Evolutionary conservation across 2,113 vertebrate species (phyloP).

Genomic region (Limnothrissa miodon): DNA sequence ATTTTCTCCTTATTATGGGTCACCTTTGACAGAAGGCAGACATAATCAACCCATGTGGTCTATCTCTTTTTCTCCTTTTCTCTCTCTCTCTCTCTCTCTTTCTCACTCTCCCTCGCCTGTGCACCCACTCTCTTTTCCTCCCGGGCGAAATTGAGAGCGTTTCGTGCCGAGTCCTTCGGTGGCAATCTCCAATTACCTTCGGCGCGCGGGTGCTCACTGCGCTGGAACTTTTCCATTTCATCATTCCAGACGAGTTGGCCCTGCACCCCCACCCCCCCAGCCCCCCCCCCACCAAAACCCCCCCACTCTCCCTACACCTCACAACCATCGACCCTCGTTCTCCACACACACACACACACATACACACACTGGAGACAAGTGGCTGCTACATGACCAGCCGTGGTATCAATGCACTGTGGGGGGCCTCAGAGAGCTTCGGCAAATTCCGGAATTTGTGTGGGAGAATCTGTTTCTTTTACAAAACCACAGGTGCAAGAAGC

Average conservation of each 20-base stretch:
- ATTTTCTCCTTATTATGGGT: conserved; percentile 38
- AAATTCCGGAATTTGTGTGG: conserved; percentile 61
- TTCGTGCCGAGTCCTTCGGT: conserved; percentile 51
- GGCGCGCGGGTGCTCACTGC: conserved; percentile 62
- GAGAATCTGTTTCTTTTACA: conserved; percentile 56
- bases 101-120: not conserved
- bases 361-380: conserved; percentile 34
- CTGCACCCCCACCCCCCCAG: not conserved
- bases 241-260: conserved; percentile 53
- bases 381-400: conserved; percentile 50
- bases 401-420: conserved; percentile 56
- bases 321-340: not conserved
- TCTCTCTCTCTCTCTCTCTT: conserved; percentile 6
- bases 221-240: conserved; percentile 67
- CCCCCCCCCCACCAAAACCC: conserved; percentile 38
- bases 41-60: conserved; percentile 60
- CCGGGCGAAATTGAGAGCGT: conserved; percentile 6
- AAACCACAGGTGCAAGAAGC: conserved; percentile 61
- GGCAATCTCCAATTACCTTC: conserved; percentile 67
- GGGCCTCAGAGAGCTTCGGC: conserved; percentile 36
- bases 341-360: not conserved
- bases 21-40: conserved; percentile 52
- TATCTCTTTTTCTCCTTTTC: conserved; percentile 35
- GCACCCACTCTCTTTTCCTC: not conserved
- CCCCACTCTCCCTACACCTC: not conserved